Percentiles rank a stretch among this genome's conserved stretches.
These are phyloP conservation scores for Fragum sueziense DNA, from an alignment of 2,888 invertebrate genomes.

Conservation along the genomic window DNA sequence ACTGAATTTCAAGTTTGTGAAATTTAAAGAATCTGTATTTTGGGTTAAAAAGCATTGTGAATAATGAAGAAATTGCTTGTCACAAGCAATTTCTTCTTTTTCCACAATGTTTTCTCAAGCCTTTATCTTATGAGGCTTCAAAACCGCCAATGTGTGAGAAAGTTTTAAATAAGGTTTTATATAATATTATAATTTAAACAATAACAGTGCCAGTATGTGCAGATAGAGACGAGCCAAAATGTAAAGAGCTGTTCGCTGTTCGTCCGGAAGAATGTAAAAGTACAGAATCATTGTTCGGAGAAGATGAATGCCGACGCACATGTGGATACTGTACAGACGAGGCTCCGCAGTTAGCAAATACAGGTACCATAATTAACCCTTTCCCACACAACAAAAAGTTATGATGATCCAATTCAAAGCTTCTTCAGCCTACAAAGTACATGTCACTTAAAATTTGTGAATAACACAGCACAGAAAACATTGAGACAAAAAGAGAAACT, in stretches of 20 bases:
- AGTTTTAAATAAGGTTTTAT: no score
- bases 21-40: no score
- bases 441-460: no score
- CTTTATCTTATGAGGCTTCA: no score
- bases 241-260: background rate
- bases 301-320: background rate
- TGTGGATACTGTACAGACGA: slow-evolving; percentile 7
- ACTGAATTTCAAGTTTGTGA: no score
- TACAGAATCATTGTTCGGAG: background rate
- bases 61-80: background rate
- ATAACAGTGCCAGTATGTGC: background rate
- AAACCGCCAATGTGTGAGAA: no score
- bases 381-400: background rate
- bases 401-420: no score
- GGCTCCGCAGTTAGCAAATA: background rate
- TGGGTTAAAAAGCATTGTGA: slow-evolving; percentile 3
- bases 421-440: no score
- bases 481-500: no score
- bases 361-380: background rate
- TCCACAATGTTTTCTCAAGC: slow-evolving; percentile 9
- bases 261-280: slow-evolving; percentile 8
- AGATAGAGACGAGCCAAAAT: background rate
- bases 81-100: background rate
- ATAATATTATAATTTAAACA: no score
- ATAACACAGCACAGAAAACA: no score